Percentiles rank a stretch among this genome's conserved stretches.
These are phyloP conservation scores for Globodera rostochiensis DNA, from an alignment of 1,140 invertebrate genomes.

Conservation along the genomic window DNA sequence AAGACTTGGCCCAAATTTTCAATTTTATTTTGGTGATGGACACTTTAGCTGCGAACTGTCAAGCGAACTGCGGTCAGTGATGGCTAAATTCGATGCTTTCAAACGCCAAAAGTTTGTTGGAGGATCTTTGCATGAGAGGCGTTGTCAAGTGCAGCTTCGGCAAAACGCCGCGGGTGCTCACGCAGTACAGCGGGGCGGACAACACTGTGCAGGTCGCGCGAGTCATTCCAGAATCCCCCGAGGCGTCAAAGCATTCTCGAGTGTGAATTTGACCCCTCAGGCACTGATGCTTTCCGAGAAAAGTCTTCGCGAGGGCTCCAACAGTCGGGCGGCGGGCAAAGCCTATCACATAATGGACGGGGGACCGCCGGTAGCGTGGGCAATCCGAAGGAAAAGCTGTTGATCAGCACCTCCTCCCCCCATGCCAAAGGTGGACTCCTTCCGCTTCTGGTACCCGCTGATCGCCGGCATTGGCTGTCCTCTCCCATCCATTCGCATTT, in stretches of 20 bases:
- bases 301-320: constrained; percentile 34
- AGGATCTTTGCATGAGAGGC: constrained; percentile 34
- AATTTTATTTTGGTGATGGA: not conserved
- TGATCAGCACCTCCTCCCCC: not conserved
- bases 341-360: constrained; percentile 50
- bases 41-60: constrained; percentile 37
- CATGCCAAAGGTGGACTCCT: constrained; percentile 31
- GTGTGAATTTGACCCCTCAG: constrained; percentile 14
- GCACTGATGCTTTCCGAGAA: constrained; percentile 52
- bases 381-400: not conserved
- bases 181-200: constrained; percentile 53
- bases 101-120: constrained; percentile 8
- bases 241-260: not conserved
- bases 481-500: constrained; percentile 17
- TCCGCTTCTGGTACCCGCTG: constrained; percentile 44
- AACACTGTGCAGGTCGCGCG: constrained; percentile 35
- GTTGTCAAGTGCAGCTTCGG: constrained; percentile 35
- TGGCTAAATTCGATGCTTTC: constrained; percentile 12
- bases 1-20: not conserved
- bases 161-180: constrained; percentile 38
- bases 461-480: constrained; percentile 34
- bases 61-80: constrained; percentile 48
- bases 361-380: constrained; percentile 34
- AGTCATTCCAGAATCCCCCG: not conserved
- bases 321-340: constrained; percentile 41